Conservation (phyloP, 2,113 vertebrate genomes). For the Periophthalmodon schlosseri region DNA sequence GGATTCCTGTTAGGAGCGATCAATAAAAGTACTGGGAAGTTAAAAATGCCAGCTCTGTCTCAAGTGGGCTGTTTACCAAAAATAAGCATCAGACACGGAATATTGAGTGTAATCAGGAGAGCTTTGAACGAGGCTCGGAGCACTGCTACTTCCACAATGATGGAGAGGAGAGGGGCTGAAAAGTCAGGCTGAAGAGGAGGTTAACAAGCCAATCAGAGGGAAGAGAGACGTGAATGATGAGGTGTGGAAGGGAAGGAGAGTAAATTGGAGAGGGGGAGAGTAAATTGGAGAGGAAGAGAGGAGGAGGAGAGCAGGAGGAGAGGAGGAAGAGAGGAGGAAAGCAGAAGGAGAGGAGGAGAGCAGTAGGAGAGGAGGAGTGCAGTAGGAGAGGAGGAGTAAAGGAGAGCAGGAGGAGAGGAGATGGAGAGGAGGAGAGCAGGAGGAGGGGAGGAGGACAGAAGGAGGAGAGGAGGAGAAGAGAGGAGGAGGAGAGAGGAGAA, state of each 20-base stretch:
- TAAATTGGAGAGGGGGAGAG: conserved; percentile 53
- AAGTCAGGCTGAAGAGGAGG: conserved; percentile 55
- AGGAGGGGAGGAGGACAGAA: no score
- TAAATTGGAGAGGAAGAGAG: conserved; percentile 45
- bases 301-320: conserved; percentile 62
- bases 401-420: no score
- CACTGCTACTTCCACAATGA: conserved; percentile 4
- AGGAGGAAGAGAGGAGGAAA: no score
- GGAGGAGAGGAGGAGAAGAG: no score
- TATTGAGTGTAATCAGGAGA: conserved; percentile 68
- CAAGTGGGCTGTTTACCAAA: conserved; percentile 65
- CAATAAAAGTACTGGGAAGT: conserved; percentile 10
- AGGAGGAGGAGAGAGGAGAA: no score
- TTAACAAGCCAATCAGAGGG: conserved; percentile 73
- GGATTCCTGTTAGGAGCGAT: conserved; percentile 18
- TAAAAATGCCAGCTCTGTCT: conserved; percentile 19
- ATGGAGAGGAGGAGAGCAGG: no score
- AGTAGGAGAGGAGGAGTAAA: no score
- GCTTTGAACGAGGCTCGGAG: conserved; percentile 43
- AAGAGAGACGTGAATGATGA: conserved; percentile 69
- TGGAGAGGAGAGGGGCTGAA: conserved; percentile 7
- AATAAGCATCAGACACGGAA: conserved; percentile 70
- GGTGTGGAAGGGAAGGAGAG: conserved; percentile 45
- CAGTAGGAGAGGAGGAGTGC: no score
- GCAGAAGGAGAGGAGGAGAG: no score